These are phyloP conservation scores for Chloropsis cyanopogon DNA, from an alignment of 2,113 vertebrate species.

Conservation along the genomic window DNA sequence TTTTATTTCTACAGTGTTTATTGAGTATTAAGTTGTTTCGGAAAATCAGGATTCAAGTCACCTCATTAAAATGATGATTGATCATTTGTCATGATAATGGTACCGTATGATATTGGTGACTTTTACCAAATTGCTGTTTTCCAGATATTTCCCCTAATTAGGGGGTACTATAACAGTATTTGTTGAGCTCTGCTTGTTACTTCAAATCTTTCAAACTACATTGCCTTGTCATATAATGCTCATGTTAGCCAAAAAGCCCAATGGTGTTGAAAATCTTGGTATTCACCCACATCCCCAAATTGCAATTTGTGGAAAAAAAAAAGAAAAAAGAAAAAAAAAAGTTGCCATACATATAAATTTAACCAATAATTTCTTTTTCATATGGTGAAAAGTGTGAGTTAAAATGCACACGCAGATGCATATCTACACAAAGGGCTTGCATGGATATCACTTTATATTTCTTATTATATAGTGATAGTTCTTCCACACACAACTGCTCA, in stretches of 20 bases:
- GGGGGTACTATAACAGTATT: background rate
- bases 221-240: background rate
- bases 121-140: slow-evolving; percentile 47
- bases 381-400: background rate
- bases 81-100: slow-evolving; percentile 33
- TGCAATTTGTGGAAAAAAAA: background rate
- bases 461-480: slow-evolving; percentile 44
- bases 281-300: background rate
- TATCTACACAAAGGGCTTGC: background rate
- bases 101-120: background rate
- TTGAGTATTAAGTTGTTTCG: background rate
- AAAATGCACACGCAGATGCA: background rate
- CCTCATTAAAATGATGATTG: slow-evolving; percentile 29
- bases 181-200: background rate
- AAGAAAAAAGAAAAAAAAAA: background rate
- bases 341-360: background rate
- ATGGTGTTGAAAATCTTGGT: background rate
- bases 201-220: background rate
- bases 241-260: background rate
- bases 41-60: background rate
- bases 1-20: background rate
- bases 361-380: background rate
- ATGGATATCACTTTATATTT: slow-evolving; percentile 31
- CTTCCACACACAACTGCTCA: slow-evolving; percentile 55
- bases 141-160: background rate